These are phyloP conservation scores for Porites lutea DNA, from an alignment of 64 coral and sea anemone genomes.

Conservation along the genomic window DNA sequence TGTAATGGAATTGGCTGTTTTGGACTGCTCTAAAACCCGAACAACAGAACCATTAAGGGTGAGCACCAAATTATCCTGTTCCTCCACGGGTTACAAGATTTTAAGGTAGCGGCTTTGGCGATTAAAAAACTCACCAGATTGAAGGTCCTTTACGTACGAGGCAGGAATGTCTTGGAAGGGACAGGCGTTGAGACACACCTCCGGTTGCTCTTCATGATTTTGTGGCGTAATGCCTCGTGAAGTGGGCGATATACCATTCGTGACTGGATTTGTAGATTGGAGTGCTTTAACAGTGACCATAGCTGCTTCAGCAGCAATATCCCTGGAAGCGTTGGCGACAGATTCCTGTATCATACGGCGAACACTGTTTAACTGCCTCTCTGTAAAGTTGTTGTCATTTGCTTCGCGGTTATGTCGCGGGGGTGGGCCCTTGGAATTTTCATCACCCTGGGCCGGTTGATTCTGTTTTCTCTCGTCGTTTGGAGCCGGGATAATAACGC, in stretches of 20 bases:
- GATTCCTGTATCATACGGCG: neutral
- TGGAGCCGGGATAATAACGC: no score
- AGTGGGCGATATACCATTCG: no score
- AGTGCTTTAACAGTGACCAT: no score
- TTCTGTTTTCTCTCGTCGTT: no score
- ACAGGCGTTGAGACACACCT: neutral
- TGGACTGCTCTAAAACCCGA: neutral
- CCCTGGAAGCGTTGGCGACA: neutral
- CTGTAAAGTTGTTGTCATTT: neutral
- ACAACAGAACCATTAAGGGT: neutral
- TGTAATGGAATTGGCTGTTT: neutral
- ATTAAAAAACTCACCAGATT: neutral
- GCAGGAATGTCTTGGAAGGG: neutral
- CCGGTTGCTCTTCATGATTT: neutral
- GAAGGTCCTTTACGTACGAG: neutral
- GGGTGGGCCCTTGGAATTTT: no score
- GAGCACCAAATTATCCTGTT: neutral
- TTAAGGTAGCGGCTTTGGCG: neutral
- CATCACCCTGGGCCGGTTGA: no score
- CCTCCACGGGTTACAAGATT: neutral
- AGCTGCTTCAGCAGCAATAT: neutral
- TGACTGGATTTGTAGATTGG: neutral
- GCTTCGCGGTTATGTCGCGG: no score
- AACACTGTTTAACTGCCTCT: neutral
- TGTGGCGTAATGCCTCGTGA: no score